Evolutionary conservation across 2,113 vertebrate species (phyloP), one percentile per base, ranked within the genome.

Genomic region (Myotis lucifugus): DNA sequence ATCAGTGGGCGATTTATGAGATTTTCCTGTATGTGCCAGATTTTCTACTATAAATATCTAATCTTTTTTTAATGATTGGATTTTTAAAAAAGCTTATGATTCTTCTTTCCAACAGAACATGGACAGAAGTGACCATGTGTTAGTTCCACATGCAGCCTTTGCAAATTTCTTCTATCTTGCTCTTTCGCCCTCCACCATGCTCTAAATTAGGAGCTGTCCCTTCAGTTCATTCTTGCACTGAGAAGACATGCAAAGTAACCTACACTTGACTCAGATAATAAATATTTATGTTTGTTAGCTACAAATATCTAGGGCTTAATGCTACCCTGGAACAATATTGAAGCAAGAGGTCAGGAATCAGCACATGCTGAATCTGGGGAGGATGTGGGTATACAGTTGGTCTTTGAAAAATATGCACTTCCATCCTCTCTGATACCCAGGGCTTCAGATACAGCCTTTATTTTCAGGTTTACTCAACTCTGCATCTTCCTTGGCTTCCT

Each of bases 31-130:
- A 69, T 84, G 25, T 73, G 29, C 3, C n/a, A 50, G 69, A 81
- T 56, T 87, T 93, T 83, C n/a, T 94, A 69, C 64, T 74, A 56
- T 42, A 92, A 48, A 90, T 25, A 69, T 56, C 29, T 59, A 52
- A 42, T 52, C 42, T 67, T 84, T 76, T 73, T 67, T 78, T 78
- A 78, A 64, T 79, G 11, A 79, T 52, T 46, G 76, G 7, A 18
- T 83, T 32, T 27, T 81, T 59, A 12, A n/a, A 84, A 74, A 82
- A 74, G 29, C 14, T 34, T 84, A 48, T 34, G 29, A 40, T 64
- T 88, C 13, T 67, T 15, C 48, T 93, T 23, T 77, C 29, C 66
- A 66, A 10, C 61, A 19, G 74, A 85, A 34, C 42, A 15, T 14
- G 34, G 54, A 74, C 37, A 88, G 72, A 85, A 74, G 1, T 34